Conservation (phyloP, 2,888 invertebrate species). For the Pristionchus japonicus region DNA sequence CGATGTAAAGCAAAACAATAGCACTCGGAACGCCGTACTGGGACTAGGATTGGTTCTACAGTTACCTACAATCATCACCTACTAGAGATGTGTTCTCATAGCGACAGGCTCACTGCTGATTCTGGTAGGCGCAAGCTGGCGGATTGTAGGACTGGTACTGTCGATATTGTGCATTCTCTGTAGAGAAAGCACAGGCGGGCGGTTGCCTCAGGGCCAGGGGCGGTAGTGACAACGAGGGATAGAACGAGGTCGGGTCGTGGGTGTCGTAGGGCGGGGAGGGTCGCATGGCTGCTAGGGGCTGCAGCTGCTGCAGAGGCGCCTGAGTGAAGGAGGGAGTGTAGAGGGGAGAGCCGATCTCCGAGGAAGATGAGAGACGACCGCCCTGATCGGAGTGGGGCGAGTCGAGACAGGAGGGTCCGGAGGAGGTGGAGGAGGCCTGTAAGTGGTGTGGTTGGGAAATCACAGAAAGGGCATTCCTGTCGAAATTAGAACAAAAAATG, state of each 20-base stretch:
- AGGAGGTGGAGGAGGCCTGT: not conserved
- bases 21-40: not conserved
- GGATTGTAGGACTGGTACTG: not conserved
- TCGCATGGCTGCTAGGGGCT: conserved; percentile 9
- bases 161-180: too few species aligned
- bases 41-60: too few species aligned
- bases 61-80: too few species aligned
- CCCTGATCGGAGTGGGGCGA: conserved; percentile 38
- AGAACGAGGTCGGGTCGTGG: not conserved
- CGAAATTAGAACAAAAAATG: not conserved
- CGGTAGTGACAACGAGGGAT: not conserved
- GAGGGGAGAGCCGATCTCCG: not conserved
- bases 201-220: not conserved
- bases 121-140: not conserved
- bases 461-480: not conserved
- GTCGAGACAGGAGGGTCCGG: conserved; percentile 7
- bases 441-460: not conserved
- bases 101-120: not conserved
- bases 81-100: not conserved
- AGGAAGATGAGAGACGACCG: conserved; percentile 4
- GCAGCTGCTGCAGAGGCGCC: not conserved
- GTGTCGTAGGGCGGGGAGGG: conserved; percentile 44
- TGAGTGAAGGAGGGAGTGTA: not conserved
- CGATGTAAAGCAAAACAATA: not conserved
- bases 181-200: not conserved